phyloP scores from a whole-genome alignment of 2,113 vertebrate species.

The Egretta garzetta region DNA sequence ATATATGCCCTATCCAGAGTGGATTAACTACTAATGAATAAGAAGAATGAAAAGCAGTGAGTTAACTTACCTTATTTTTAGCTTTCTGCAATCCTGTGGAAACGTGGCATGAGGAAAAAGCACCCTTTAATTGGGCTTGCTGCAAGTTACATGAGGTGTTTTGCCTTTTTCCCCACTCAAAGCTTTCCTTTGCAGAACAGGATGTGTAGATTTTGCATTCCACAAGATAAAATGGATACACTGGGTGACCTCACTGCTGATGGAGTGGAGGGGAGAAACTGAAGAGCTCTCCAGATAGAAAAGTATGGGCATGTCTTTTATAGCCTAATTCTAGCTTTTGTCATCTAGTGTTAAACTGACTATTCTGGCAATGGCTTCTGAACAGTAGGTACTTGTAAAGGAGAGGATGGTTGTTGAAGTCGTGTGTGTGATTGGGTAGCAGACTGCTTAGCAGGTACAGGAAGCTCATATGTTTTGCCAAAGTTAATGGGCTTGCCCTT shows the following conservation, averaged over 20 bases:
- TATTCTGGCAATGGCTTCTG: not conserved
- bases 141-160: not conserved
- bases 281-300: not conserved
- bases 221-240: not conserved
- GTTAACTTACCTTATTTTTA: not conserved
- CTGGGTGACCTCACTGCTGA: not conserved
- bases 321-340: not conserved
- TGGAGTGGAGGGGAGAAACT: not conserved
- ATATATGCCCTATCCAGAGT: not conserved
- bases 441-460: not conserved
- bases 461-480: not conserved
- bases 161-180: not conserved
- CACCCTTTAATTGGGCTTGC: not conserved
- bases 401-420: not conserved
- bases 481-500: not conserved
- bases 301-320: no score
- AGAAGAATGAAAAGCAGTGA: not conserved
- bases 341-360: not conserved
- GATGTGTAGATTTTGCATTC: not conserved
- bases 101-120: not conserved
- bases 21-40: not conserved
- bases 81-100: not conserved
- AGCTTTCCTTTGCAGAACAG: not conserved
- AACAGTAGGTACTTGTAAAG: not conserved
- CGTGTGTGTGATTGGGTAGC: not conserved